Conservation (phyloP, 2,797 vertebrate species). For the Loriculus beryllinus region DNA sequence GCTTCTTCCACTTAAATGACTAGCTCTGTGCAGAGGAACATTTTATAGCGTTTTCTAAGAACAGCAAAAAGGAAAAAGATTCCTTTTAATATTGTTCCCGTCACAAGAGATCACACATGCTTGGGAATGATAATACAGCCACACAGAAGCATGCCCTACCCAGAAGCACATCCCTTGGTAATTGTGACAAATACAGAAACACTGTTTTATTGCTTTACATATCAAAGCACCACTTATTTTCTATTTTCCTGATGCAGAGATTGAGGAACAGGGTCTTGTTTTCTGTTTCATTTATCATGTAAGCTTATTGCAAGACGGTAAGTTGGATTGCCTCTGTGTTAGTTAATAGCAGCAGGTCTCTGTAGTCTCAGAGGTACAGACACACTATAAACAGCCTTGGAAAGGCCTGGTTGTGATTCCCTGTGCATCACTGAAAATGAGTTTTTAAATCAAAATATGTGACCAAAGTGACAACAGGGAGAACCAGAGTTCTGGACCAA, state of each 20-base stretch:
- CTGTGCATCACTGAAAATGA: background rate
- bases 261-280: background rate
- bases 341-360: background rate
- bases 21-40: background rate
- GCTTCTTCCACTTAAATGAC: background rate
- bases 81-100: background rate
- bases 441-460: background rate
- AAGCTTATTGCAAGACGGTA: background rate
- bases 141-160: background rate
- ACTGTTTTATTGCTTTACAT: background rate
- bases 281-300: background rate
- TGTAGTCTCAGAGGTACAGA: background rate
- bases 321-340: background rate
- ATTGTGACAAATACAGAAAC: background rate
- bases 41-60: background rate
- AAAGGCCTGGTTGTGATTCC: background rate
- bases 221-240: background rate
- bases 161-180: background rate
- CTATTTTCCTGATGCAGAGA: background rate
- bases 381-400: background rate
- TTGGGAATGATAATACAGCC: background rate
- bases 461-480: background rate
- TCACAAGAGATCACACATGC: background rate
- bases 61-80: background rate
- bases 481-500: background rate